A percentile compares a stretch with the other conserved stretches of the same genome.
phyloP scores from a whole-genome alignment of 2,888 invertebrate species.

The Athalia circularis region DNA sequence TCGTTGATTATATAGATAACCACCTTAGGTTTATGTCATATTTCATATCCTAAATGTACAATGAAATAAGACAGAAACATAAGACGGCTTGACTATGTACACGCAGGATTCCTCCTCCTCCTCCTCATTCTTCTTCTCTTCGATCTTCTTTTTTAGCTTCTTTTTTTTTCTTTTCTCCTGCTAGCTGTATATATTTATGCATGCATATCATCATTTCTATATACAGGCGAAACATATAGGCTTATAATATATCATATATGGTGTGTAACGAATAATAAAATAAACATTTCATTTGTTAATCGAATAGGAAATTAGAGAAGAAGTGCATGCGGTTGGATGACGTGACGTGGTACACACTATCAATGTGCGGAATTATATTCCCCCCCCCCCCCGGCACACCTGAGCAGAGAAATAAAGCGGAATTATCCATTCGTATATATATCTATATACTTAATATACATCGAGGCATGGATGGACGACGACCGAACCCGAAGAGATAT shows the following conservation, averaged over 20 bases:
- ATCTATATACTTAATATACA: constrained; percentile 62
- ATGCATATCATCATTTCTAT: not conserved
- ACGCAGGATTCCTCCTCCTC: constrained; percentile 32
- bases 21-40: constrained; percentile 74
- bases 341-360: too few species aligned
- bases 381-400: too few species aligned
- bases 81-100: constrained; percentile 73
- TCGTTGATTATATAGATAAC: constrained; percentile 71
- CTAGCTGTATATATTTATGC: too few species aligned
- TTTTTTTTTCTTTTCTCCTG: constrained; percentile 26
- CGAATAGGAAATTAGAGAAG: too few species aligned
- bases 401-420: too few species aligned
- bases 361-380: too few species aligned
- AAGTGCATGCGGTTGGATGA: too few species aligned
- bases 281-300: too few species aligned
- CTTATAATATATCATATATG: too few species aligned
- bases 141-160: not conserved
- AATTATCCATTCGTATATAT: constrained; percentile 46
- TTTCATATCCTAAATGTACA: constrained; percentile 72
- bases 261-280: too few species aligned
- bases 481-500: not conserved
- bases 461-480: not conserved
- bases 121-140: constrained; percentile 15
- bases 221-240: too few species aligned
- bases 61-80: constrained; percentile 75